Evolutionary conservation across 2,888 invertebrate species (phyloP).

Genomic region (Melanotus villosus): DNA sequence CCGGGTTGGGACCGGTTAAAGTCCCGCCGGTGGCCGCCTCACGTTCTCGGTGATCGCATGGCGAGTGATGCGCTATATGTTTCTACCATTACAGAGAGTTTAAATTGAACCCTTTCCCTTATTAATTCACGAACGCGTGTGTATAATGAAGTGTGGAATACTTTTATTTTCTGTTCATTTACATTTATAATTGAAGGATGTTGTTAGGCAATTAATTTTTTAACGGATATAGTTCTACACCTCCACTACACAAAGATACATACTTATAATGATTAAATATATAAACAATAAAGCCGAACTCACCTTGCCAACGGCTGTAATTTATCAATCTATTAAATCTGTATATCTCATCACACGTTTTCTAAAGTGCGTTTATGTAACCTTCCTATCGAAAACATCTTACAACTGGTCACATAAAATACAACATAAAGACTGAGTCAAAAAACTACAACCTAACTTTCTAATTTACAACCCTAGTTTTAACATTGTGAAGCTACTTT

Average conservation of each 20-base stretch:
- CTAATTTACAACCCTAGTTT: constrained; percentile 56
- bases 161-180: constrained; percentile 1
- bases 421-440: constrained; percentile 4
- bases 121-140: constrained; percentile 9
- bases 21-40: constrained; percentile 59
- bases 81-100: background rate
- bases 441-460: constrained; percentile 49
- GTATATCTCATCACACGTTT: too few species aligned
- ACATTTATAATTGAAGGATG: constrained; percentile 6
- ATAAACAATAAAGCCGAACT: background rate
- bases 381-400: too few species aligned
- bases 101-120: constrained; percentile 19
- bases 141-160: constrained; percentile 5
- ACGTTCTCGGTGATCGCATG: constrained; percentile 51
- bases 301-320: background rate
- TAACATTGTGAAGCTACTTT: constrained; percentile 42
- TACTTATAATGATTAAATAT: background rate
- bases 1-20: constrained; percentile 66
- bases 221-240: background rate
- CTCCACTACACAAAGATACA: background rate
- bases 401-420: constrained; percentile 9
- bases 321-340: too few species aligned
- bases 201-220: background rate
- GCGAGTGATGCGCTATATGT: constrained; percentile 35
- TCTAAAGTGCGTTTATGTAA: too few species aligned